These are phyloP conservation scores for Reinhardtius hippoglossoides DNA, from an alignment of 2,113 vertebrate species.

Conservation along the genomic window DNA sequence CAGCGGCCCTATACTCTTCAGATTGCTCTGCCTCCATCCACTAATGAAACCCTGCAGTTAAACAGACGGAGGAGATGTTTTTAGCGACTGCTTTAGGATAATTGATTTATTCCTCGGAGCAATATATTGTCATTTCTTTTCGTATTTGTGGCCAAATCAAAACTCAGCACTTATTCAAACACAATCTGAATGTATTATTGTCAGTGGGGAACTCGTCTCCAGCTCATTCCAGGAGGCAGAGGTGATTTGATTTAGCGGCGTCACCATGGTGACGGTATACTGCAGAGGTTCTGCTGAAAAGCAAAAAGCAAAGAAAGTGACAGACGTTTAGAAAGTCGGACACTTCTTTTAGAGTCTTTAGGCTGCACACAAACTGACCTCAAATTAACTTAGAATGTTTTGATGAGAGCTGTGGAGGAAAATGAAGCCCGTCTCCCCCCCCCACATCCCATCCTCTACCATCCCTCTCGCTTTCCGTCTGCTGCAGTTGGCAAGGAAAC, in stretches of 20 bases:
- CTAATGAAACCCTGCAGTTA: constrained; percentile 69
- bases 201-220: constrained; percentile 7
- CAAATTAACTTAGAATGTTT: constrained; percentile 66
- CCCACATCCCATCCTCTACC: neutral
- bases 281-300: constrained; percentile 26
- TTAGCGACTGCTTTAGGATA: constrained; percentile 47
- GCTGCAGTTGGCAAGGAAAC: constrained; percentile 62
- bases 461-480: constrained; percentile 51
- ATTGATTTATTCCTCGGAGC: constrained; percentile 55
- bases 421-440: constrained; percentile 16
- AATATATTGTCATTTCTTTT: constrained; percentile 20
- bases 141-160: constrained; percentile 24
- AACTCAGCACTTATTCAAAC: constrained; percentile 48
- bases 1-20: constrained; percentile 56
- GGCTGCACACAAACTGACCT: constrained; percentile 52
- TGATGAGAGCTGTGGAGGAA: constrained; percentile 35
- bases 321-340: neutral
- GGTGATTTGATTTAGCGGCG: constrained; percentile 27
- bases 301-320: neutral
- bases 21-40: constrained; percentile 66
- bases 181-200: constrained; percentile 29
- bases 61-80: constrained; percentile 34
- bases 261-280: neutral
- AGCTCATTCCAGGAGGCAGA: neutral
- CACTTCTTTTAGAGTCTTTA: constrained; percentile 10